Conservation (phyloP, 2,888 invertebrate genomes). For the Nasonovia ribisnigri region DNA sequence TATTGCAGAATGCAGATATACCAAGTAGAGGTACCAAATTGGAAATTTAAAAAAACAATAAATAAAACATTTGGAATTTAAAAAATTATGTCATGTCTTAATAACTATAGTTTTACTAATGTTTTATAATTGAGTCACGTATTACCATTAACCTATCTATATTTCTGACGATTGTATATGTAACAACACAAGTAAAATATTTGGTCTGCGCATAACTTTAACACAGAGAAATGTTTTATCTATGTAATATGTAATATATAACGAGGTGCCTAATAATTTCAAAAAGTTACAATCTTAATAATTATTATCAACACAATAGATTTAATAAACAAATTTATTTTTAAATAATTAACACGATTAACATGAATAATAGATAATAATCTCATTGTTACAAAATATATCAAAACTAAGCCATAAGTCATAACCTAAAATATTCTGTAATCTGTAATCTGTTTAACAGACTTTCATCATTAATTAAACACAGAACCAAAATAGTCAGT, state of each 20-base stretch:
- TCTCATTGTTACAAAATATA: background rate
- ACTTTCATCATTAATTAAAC: background rate
- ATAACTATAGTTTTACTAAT: background rate
- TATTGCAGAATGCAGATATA: background rate
- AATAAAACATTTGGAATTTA: background rate
- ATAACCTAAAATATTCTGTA: background rate
- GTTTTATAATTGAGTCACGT: background rate
- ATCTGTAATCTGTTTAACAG: background rate
- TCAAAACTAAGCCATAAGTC: too few species aligned
- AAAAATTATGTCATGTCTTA: background rate
- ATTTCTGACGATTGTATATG: background rate
- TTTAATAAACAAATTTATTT: background rate
- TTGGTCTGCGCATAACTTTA: background rate
- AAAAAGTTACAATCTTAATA: background rate
- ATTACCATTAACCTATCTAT: background rate
- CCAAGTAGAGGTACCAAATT: background rate
- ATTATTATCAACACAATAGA: background rate
- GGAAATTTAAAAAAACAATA: background rate
- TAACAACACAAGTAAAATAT: background rate
- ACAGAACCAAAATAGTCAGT: background rate
- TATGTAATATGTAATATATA: background rate
- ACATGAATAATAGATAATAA: background rate
- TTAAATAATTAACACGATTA: background rate
- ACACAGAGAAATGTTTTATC: background rate
- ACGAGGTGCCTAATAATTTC: background rate